These are phyloP conservation scores for Oryctes rhinoceros DNA, from an alignment of 1,140 invertebrate genomes.

Conservation along the genomic window DNA sequence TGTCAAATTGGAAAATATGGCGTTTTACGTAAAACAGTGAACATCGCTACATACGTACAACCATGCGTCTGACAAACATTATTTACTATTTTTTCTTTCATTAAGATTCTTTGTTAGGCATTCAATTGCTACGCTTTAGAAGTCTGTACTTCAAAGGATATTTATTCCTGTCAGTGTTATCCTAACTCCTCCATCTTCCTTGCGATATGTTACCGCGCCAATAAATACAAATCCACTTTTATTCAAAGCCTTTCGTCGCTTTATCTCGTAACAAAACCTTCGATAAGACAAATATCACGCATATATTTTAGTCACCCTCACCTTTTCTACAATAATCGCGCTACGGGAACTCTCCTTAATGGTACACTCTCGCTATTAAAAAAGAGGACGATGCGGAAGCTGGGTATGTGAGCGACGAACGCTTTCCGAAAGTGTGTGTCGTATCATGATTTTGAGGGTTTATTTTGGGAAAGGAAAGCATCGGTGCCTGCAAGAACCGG, in stretches of 20 bases:
- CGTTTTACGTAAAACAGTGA: too few relatives aligned
- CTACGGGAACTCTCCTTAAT: neutral
- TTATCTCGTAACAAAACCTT: neutral
- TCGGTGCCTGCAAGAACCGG: neutral
- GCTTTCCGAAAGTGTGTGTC: conserved; percentile 1
- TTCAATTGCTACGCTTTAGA: neutral
- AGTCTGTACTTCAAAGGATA: neutral
- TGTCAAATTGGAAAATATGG: too few relatives aligned
- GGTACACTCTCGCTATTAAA: neutral
- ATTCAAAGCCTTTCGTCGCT: neutral
- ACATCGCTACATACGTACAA: too few relatives aligned
- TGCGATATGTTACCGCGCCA: neutral
- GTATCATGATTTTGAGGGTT: conserved; percentile 26
- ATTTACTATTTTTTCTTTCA: neutral
- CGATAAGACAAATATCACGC: neutral
- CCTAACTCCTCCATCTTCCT: neutral
- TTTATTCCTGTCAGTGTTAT: neutral
- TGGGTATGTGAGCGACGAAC: neutral
- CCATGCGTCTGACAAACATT: too few relatives aligned
- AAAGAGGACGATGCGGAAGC: conserved; percentile 16
- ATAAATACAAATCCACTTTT: neutral
- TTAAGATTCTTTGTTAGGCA: neutral
- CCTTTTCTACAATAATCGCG: neutral
- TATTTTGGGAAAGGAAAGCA: conserved; percentile 27
- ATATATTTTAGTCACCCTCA: neutral